Conservation (phyloP, 2,888 invertebrate genomes). For the Drosophila atripex region DNA sequence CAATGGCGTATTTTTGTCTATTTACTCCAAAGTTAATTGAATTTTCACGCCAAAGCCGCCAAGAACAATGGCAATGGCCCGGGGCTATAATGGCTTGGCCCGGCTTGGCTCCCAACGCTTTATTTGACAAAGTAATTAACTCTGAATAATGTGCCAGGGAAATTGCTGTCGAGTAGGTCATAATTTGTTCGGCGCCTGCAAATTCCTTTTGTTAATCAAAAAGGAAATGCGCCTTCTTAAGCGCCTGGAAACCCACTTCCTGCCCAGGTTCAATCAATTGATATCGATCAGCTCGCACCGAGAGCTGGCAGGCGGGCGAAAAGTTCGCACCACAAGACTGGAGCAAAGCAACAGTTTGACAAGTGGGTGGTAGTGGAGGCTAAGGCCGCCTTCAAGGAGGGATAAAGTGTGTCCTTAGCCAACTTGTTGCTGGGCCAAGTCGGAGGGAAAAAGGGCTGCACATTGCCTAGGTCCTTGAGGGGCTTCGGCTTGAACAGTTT, state of each 20-base stretch:
- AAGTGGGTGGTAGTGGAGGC: conserved; percentile 12
- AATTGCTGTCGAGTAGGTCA: conserved; percentile 68
- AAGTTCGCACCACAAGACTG: conserved; percentile 30
- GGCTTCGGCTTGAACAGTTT: conserved; percentile 27
- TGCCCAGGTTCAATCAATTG: conserved; percentile 30
- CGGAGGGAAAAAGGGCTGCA: conserved; percentile 23
- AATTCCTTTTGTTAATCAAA: conserved; percentile 44
- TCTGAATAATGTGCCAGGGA: conserved; percentile 67
- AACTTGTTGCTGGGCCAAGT: conserved; percentile 47
- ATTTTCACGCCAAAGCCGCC: conserved; percentile 62
- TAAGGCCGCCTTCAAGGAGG: conserved; percentile 12
- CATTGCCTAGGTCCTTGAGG: conserved; percentile 20
- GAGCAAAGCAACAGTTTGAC: conserved; percentile 39
- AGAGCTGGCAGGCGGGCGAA: conserved; percentile 27
- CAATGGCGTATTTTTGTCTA: conserved; percentile 26
- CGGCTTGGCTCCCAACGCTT: conserved; percentile 48
- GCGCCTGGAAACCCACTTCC: not conserved
- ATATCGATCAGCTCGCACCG: conserved; percentile 39
- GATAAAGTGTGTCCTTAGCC: conserved; percentile 29
- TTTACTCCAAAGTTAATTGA: conserved; percentile 70
- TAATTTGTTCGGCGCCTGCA: conserved; percentile 52
- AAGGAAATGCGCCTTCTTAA: not conserved
- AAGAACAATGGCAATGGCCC: conserved; percentile 19
- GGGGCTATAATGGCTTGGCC: not conserved
- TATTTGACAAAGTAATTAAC: conserved; percentile 75